These are phyloP conservation scores for Microcebus jonahi DNA, from an alignment of 2,113 vertebrate genomes.

Conservation along the genomic window DNA sequence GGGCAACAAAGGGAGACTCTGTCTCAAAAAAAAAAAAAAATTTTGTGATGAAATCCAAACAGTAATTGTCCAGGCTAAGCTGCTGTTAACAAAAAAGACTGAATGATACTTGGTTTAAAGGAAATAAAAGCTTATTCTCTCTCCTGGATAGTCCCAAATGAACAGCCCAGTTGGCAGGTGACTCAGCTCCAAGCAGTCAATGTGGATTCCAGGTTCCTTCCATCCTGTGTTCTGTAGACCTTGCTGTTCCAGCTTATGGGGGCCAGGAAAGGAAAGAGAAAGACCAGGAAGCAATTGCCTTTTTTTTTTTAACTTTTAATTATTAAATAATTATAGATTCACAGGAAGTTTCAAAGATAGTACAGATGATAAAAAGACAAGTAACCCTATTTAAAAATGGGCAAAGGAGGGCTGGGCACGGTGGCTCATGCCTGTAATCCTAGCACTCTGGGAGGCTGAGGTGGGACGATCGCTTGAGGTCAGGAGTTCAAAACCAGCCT, in stretches of 20 bases:
- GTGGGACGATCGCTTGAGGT: accelerated
- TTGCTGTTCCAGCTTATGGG: neutral
- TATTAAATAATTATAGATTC: neutral
- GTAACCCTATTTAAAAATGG: neutral
- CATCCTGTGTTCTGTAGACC: neutral
- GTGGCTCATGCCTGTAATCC: neutral
- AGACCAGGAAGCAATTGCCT: neutral
- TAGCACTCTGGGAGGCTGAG: neutral
- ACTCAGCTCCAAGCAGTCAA: neutral
- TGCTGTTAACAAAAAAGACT: neutral
- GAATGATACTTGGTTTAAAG: neutral
- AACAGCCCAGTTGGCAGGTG: neutral
- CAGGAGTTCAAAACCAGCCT: neutral
- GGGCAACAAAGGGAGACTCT: too few species aligned
- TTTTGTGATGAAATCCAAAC: neutral
- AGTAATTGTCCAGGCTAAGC: neutral
- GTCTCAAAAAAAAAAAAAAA: too few species aligned
- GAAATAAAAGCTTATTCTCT: neutral
- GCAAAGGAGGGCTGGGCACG: neutral
- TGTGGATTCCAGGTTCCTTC: neutral
- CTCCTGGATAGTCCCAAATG: too few species aligned
- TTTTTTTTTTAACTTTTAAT: neutral
- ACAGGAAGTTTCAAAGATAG: neutral
- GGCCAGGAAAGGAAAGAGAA: neutral
- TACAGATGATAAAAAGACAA: neutral